Conservation (phyloP, 2,113 vertebrate genomes). For the Phyllostomus hastatus region DNA sequence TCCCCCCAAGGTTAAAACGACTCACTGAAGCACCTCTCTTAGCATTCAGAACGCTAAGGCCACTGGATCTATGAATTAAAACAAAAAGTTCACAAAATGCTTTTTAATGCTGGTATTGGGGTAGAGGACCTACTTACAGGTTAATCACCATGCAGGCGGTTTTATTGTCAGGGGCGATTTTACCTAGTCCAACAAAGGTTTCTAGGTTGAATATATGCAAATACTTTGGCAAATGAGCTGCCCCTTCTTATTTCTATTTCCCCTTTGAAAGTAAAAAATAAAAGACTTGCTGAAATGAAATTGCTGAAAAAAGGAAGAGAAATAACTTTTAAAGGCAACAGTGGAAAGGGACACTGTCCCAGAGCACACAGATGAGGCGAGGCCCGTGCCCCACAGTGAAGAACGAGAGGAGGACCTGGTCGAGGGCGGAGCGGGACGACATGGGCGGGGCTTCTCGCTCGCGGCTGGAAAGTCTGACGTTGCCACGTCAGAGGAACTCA, state of each 20-base stretch:
- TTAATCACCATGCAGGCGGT: not conserved
- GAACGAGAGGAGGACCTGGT: not conserved
- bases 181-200: not conserved
- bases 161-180: not conserved
- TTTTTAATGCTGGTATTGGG: not conserved
- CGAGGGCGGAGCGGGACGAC: not conserved
- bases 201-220: not conserved
- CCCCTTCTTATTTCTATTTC: not conserved
- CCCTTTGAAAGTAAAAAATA: not conserved
- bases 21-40: not conserved
- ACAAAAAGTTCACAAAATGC: not conserved
- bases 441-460: not conserved
- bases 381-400: not conserved
- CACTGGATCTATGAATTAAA: not conserved
- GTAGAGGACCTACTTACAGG: not conserved
- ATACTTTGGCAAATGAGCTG: not conserved
- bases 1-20: not conserved
- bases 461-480: not conserved
- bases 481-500: not conserved
- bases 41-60: not conserved
- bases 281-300: not conserved
- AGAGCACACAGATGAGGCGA: not conserved
- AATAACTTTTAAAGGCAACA: not conserved
- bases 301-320: not conserved
- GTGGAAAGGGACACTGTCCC: not conserved